Evolutionary conservation across 1,140 invertebrate genomes (phyloP), one percentile per base, ranked within the genome.

Genomic region (Protaetia brevitarsis): DNA sequence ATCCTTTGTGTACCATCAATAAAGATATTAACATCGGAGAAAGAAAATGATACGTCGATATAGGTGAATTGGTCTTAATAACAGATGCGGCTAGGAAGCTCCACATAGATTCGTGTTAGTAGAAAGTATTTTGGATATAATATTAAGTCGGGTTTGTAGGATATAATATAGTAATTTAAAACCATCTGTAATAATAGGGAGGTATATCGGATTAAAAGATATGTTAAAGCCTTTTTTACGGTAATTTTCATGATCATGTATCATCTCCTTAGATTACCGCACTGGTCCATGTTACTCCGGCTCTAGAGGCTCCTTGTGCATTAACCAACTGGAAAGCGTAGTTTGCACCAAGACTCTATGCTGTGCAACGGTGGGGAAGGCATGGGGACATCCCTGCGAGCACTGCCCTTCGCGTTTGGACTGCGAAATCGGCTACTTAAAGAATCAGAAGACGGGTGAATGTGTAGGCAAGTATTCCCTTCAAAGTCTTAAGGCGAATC

Each of bases 351-450:
- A 91, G 74, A 91, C 92, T 69, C 80, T 96, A 36, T 96, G 94
- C 74, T 96, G 94, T 79, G 91, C 93, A 0, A 95, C 93, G 0
- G 89, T 95, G n/a, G 93, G 93, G 10, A 87, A 88, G 71, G 93
- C 92, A 0, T 96, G 94, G 94, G 94, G 93, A 8, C 91, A 94
- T 71, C 94, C 94, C 1, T 96, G 94, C 77, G 92, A 95, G 76
- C 85, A 89, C 51, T 95, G 94, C 78, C 91, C 90, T 0, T 76
- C 82, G 1, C 82, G 86, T 67, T 80, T 94, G 37, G 89, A 93
- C 68, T 96, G 94, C 73, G 87, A 92, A 31, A 76, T 86, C 34
- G 94, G 93, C n/a, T 91, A 88, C 75, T 79, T 96, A 28, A 88
- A 90, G 65, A 94, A 94, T 69, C 82, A 90, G 30, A 88, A 89